These are phyloP conservation scores for Nasalis larvatus DNA, from an alignment of 2,113 vertebrate genomes.

Conservation along the genomic window DNA sequence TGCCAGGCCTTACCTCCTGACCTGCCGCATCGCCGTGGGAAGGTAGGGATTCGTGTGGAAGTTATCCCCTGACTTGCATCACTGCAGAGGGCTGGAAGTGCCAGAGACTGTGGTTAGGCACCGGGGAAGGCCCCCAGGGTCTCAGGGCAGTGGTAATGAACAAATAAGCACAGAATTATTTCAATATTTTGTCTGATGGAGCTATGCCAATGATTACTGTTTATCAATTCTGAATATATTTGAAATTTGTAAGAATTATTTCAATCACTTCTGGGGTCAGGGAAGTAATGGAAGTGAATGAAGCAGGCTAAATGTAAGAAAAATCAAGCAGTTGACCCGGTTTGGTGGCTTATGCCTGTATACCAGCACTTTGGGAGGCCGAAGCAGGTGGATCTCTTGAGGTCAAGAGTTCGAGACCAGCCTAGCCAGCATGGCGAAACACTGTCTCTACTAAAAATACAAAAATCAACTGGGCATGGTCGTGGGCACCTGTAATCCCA, in stretches of 20 bases:
- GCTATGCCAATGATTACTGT: background rate
- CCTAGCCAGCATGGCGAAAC: too few species aligned
- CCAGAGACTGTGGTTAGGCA: too few species aligned
- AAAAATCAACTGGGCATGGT: too few species aligned
- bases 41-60: too few species aligned
- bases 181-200: background rate
- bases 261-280: background rate
- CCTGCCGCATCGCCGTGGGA: fast-evolving
- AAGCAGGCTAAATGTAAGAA: background rate
- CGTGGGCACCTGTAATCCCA: too few species aligned
- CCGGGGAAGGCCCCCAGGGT: background rate
- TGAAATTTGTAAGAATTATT: background rate
- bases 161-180: background rate
- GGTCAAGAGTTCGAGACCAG: too few species aligned
- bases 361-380: too few species aligned
- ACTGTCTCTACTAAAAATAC: too few species aligned
- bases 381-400: too few species aligned
- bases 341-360: too few species aligned
- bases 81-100: fast-evolving
- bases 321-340: too few species aligned
- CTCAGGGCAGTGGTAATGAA: background rate
- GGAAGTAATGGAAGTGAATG: background rate
- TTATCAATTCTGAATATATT: background rate
- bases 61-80: background rate
- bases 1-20: background rate